A percentile compares a stretch with the other conserved stretches of the same genome.
Evolutionary conservation across 2,113 vertebrate genomes (phyloP).

Genomic region (Hypomesus transpacificus): DNA sequence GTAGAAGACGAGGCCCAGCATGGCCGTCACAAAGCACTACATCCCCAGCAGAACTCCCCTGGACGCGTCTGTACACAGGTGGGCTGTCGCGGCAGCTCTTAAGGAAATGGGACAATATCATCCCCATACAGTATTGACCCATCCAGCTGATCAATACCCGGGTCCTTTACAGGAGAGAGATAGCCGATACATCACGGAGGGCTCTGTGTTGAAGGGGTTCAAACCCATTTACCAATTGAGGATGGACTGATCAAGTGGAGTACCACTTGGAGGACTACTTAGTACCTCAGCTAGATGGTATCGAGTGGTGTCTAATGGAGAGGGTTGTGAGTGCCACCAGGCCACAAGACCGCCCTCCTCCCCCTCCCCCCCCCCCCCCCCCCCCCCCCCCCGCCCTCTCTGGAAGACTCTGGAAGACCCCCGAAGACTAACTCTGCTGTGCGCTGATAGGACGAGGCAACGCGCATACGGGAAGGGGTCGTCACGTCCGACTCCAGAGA

Average conservation of each 20-base stretch:
- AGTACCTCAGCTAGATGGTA: slow-evolving; percentile 40
- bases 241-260: slow-evolving; percentile 43
- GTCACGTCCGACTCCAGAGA: not conserved
- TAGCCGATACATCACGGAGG: too few relatives aligned
- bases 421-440: not conserved
- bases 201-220: too few relatives aligned
- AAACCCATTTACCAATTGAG: slow-evolving; percentile 12
- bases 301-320: slow-evolving; percentile 49
- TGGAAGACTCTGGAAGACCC: too few relatives aligned
- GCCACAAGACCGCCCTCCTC: slow-evolving; percentile 14
- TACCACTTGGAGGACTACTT: slow-evolving; percentile 37
- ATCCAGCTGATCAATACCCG: too few relatives aligned
- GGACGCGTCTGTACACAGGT: too few relatives aligned
- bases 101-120: too few relatives aligned
- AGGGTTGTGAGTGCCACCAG: slow-evolving; percentile 45
- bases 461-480: not conserved
- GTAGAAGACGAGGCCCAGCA: too few relatives aligned
- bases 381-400: not conserved
- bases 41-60: too few relatives aligned
- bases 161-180: too few relatives aligned
- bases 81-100: too few relatives aligned
- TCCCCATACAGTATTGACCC: too few relatives aligned
- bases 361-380: not conserved
- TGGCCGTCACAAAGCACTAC: too few relatives aligned
- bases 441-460: not conserved